A percentile compares a stretch with the other conserved stretches of the same genome.
These are phyloP conservation scores for Euproctis similis DNA, from an alignment of 2,888 invertebrate species.

Conservation along the genomic window DNA sequence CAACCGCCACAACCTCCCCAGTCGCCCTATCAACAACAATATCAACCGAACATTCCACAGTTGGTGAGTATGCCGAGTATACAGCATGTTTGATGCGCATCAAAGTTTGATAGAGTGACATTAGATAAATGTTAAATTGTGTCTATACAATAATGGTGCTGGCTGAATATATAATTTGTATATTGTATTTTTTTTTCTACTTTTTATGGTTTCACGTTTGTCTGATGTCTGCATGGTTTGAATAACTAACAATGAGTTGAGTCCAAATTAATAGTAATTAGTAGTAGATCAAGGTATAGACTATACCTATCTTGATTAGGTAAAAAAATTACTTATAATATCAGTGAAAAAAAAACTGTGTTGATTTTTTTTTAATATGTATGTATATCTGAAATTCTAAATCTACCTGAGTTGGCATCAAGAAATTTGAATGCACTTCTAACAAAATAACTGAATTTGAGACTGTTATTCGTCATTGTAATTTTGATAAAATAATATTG, in stretches of 20 bases:
- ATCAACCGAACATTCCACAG: slow-evolving; percentile 71
- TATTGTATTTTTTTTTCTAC: too few relatives aligned
- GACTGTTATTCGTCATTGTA: slow-evolving; percentile 13
- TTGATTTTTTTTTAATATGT: too few relatives aligned
- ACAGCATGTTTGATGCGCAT: slow-evolving; percentile 4
- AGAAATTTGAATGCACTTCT: slow-evolving; percentile 7
- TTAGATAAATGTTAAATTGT: not conserved
- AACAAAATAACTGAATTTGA: slow-evolving; percentile 19
- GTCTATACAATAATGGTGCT: too few relatives aligned
- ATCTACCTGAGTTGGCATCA: slow-evolving; percentile 1
- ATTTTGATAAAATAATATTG: slow-evolving; percentile 13
- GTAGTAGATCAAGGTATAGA: too few relatives aligned
- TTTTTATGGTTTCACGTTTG: too few relatives aligned
- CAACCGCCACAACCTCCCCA: slow-evolving; percentile 59
- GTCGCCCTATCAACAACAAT: slow-evolving; percentile 64
- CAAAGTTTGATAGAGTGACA: not conserved
- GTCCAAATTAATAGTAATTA: too few relatives aligned
- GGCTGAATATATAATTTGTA: not conserved
- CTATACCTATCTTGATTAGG: too few relatives aligned
- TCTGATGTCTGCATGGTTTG: too few relatives aligned
- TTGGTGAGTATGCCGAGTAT: slow-evolving; percentile 49
- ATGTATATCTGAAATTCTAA: not conserved
- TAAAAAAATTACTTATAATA: too few relatives aligned
- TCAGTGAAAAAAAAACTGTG: too few relatives aligned
- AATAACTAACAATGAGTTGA: too few relatives aligned